These are phyloP conservation scores for Osmerus mordax DNA, from an alignment of 2,113 vertebrate genomes.

Conservation along the genomic window DNA sequence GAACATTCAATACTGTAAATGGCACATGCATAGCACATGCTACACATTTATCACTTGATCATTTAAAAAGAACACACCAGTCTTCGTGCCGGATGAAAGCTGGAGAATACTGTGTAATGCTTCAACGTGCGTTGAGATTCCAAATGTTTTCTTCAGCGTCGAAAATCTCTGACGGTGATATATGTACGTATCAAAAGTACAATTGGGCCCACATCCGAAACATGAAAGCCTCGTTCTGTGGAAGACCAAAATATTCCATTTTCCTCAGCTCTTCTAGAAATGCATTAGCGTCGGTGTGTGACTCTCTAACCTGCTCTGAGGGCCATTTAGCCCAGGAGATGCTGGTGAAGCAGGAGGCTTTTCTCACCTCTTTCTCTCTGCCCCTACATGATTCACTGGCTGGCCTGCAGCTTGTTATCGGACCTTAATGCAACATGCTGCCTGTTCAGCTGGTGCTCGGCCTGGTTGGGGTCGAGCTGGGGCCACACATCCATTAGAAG, in stretches of 20 bases:
- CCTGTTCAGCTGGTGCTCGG: conserved; percentile 27
- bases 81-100: too few relatives aligned
- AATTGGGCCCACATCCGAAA: too few relatives aligned
- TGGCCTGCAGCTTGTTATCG: conserved; percentile 22
- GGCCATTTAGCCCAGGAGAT: neutral
- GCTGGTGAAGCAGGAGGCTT: neutral
- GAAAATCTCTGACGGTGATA: too few relatives aligned
- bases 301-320: conserved; percentile 5
- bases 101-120: too few relatives aligned
- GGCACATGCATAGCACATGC: too few relatives aligned
- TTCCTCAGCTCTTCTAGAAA: neutral
- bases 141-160: too few relatives aligned
- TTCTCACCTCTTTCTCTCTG: neutral
- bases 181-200: too few relatives aligned
- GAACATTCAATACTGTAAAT: too few relatives aligned
- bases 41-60: too few relatives aligned
- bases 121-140: too few relatives aligned
- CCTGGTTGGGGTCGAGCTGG: conserved; percentile 2
- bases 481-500: conserved; percentile 32
- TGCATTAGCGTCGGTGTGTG: neutral
- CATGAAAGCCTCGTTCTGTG: too few relatives aligned
- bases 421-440: conserved; percentile 31
- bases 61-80: too few relatives aligned
- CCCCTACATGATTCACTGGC: conserved; percentile 5
- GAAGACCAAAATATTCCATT: neutral